A percentile compares a stretch with the other conserved stretches of the same genome.
Conservation (phyloP, 2,797 vertebrate species). For the Phalloptychus januarius region DNA sequence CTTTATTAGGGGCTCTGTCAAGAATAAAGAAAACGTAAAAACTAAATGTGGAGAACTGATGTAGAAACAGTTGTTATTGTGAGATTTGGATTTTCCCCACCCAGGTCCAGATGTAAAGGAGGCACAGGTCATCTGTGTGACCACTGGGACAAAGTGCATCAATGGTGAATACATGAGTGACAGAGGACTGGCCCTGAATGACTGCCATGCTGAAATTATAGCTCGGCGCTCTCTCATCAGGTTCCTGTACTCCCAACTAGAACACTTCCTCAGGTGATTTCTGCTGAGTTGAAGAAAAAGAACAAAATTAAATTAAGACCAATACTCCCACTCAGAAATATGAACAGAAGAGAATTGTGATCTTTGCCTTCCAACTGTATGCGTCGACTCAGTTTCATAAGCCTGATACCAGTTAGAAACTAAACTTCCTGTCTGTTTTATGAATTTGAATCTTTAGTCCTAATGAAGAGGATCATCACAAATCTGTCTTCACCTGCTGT, state of each 20-base stretch:
- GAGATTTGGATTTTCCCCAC: background rate
- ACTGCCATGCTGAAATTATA: conserved; percentile 96
- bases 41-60: background rate
- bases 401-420: background rate
- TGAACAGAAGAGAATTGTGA: background rate
- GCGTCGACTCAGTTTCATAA: background rate
- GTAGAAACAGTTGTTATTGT: background rate
- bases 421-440: background rate
- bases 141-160: conserved; percentile 96
- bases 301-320: background rate
- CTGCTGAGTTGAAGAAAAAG: background rate
- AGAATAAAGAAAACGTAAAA: background rate
- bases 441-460: conserved; percentile 70
- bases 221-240: conserved; percentile 90
- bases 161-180: conserved; percentile 96
- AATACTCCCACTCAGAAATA: background rate
- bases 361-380: background rate
- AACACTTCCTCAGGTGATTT: conserved; percentile 86
- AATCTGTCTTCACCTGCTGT: conserved; percentile 87
- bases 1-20: background rate
- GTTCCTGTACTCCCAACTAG: conserved; percentile 92
- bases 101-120: conserved; percentile 92
- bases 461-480: conserved; percentile 87
- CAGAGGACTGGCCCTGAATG: conserved; percentile 91
- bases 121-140: conserved; percentile 92